phyloP scores from a whole-genome alignment of 2,797 vertebrate species.

The Eutrigla gurnardus region DNA sequence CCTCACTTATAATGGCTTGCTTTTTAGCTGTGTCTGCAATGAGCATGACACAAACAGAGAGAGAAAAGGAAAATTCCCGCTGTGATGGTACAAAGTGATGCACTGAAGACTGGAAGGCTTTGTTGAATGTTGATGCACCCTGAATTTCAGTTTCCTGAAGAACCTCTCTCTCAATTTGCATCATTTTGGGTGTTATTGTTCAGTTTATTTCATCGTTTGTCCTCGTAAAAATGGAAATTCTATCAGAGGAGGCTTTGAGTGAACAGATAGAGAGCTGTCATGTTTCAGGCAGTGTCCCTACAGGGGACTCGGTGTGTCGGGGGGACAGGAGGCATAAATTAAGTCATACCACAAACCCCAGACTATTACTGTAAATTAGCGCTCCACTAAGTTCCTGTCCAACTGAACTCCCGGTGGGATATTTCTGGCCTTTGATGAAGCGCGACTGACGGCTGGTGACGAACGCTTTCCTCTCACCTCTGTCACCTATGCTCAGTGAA shows the following conservation, averaged over 20 bases:
- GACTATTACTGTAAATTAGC: conserved; percentile 63
- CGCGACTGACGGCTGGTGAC: conserved; percentile 42
- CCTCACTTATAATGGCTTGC: conserved; percentile 48
- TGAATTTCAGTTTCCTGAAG: conserved; percentile 24
- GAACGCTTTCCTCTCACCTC: conserved; percentile 45
- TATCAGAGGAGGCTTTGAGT: conserved; percentile 24
- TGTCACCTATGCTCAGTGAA: conserved; percentile 44
- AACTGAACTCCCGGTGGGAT: conserved; percentile 58
- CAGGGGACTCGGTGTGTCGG: conserved; percentile 6
- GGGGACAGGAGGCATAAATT: conserved; percentile 50
- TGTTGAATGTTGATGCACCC: conserved; percentile 21
- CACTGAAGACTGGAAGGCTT: conserved; percentile 17
- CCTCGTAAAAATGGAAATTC: conserved; percentile 16
- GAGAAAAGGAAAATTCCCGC: conserved; percentile 26
- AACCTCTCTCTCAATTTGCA: conserved; percentile 13
- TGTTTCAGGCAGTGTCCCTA: conserved; percentile 32
- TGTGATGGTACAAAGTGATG: conserved; percentile 39
- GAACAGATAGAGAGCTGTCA: conserved; percentile 52
- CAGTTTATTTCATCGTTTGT: conserved; percentile 11
- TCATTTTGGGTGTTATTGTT: conserved; percentile 16
- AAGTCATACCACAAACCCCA: conserved; percentile 59
- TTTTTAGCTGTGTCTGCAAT: conserved; percentile 44
- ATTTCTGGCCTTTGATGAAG: conserved; percentile 64
- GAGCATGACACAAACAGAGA: conserved; percentile 27
- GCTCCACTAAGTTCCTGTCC: conserved; percentile 52